Conservation (phyloP, 2,888 invertebrate species). For the Sphaeridia pumilis region DNA sequence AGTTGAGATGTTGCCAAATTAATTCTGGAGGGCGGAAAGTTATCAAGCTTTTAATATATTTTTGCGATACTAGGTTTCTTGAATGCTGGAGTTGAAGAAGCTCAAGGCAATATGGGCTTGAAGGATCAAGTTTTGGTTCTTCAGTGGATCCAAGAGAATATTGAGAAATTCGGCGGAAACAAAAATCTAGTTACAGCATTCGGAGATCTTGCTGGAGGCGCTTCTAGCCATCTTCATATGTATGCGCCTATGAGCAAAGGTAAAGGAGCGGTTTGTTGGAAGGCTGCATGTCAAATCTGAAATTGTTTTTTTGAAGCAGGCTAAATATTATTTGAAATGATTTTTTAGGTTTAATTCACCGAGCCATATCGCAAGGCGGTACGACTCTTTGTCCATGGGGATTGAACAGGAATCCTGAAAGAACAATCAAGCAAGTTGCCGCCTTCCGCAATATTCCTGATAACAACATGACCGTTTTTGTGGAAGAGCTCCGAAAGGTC, state of each 20-base stretch:
- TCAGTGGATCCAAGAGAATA: conserved; percentile 78
- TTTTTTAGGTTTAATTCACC: conserved; percentile 22
- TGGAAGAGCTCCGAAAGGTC: not conserved
- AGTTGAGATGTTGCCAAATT: not conserved
- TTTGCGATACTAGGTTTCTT: conserved; percentile 49
- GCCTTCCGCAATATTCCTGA: not conserved
- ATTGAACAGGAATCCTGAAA: conserved; percentile 3
- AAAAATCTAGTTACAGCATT: conserved; percentile 37
- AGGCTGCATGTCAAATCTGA: not conserved
- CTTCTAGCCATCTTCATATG: conserved; percentile 10
- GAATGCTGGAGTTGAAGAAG: conserved; percentile 78
- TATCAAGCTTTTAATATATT: not conserved
- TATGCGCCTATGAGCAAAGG: conserved; percentile 15
- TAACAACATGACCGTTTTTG: conserved; percentile 1
- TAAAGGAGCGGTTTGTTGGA: not conserved
- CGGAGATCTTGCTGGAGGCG: conserved; percentile 15
- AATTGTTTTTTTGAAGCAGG: not conserved
- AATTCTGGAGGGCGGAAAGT: not conserved
- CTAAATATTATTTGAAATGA: not conserved
- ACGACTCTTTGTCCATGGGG: conserved; percentile 16
- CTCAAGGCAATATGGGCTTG: conserved; percentile 88
- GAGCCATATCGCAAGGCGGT: conserved; percentile 28
- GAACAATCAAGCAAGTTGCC: not conserved
- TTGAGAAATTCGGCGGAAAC: conserved; percentile 75
- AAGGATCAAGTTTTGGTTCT: conserved; percentile 81